These are phyloP conservation scores for Zelostemma sp. DNA, from an alignment of 1,140 invertebrate genomes.

Conservation along the genomic window DNA sequence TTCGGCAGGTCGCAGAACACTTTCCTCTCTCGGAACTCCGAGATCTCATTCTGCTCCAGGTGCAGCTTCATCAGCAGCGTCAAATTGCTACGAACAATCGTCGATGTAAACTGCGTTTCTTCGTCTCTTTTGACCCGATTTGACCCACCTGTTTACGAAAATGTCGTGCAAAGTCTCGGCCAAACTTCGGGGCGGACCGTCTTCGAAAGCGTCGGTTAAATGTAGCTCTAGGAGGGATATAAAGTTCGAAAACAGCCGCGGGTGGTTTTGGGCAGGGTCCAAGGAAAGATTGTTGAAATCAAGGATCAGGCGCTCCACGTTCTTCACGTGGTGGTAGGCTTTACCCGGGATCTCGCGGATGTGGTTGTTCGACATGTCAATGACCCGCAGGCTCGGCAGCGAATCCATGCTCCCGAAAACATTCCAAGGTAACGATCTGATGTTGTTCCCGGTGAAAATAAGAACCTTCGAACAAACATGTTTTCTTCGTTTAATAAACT, in stretches of 20 bases:
- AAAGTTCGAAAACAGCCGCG: conserved; percentile 85
- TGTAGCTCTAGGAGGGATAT: conserved; percentile 79
- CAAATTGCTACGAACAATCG: conserved; percentile 71
- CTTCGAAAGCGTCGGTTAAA: conserved; percentile 82
- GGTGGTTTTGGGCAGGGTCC: conserved; percentile 75
- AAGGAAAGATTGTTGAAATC: conserved; percentile 81
- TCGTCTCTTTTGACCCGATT: too few relatives aligned
- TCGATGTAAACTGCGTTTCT: too few relatives aligned
- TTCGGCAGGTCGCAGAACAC: conserved; percentile 81
- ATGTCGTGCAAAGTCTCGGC: conserved; percentile 79
- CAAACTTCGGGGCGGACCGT: conserved; percentile 74
- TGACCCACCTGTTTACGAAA: conserved; percentile 77
- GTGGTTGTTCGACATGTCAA: conserved; percentile 84
- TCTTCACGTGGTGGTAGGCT: conserved; percentile 81
- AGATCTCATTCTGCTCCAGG: conserved; percentile 85
- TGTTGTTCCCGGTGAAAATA: conserved; percentile 81
- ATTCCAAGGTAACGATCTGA: conserved; percentile 78
- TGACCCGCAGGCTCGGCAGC: conserved; percentile 74
- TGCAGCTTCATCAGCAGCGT: conserved; percentile 79
- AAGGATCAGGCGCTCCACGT: conserved; percentile 79
- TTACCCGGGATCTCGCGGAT: conserved; percentile 84
- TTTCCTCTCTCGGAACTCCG: conserved; percentile 74
- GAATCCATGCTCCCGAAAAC: conserved; percentile 77
- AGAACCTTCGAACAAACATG: conserved; percentile 71
- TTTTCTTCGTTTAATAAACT: too few relatives aligned